Conservation (phyloP, 2,113 vertebrate genomes). For the Mobula hypostoma region DNA sequence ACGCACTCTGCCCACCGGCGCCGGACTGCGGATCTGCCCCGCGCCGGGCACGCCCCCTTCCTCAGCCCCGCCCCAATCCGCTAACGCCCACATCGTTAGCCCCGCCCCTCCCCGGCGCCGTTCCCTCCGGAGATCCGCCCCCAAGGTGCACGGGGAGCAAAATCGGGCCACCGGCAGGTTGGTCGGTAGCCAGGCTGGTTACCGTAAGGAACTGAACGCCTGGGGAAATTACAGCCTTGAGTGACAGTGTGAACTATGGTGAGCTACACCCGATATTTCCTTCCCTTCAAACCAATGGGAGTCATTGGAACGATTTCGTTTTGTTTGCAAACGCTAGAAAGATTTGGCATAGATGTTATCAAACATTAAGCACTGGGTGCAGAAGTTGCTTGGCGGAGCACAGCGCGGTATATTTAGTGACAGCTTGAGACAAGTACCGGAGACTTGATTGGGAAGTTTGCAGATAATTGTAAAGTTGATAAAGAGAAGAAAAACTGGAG, state of each 20-base stretch:
- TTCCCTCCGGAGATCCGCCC: too few relatives aligned
- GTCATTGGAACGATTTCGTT: not conserved
- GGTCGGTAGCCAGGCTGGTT: not conserved
- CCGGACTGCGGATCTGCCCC: not conserved
- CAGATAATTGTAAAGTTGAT: too few relatives aligned
- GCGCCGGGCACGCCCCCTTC: not conserved
- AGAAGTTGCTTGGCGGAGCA: too few relatives aligned
- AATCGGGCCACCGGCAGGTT: not conserved
- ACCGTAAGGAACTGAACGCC: not conserved
- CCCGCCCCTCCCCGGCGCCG: not conserved
- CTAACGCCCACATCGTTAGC: not conserved
- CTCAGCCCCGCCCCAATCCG: not conserved
- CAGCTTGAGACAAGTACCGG: too few relatives aligned
- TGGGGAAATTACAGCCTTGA: too few relatives aligned
- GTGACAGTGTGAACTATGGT: not conserved
- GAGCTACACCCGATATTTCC: not conserved
- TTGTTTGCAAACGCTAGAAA: too few relatives aligned
- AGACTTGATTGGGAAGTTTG: too few relatives aligned
- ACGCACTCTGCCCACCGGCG: slow-evolving; percentile 19
- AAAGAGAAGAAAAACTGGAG: too few relatives aligned
- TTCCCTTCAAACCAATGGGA: not conserved
- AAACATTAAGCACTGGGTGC: too few relatives aligned
- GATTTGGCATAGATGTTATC: too few relatives aligned
- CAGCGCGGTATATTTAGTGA: too few relatives aligned
- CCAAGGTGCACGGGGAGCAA: not conserved